These are phyloP conservation scores for Drosophila affinis DNA, from an alignment of 2,888 invertebrate genomes.

Conservation along the genomic window DNA sequence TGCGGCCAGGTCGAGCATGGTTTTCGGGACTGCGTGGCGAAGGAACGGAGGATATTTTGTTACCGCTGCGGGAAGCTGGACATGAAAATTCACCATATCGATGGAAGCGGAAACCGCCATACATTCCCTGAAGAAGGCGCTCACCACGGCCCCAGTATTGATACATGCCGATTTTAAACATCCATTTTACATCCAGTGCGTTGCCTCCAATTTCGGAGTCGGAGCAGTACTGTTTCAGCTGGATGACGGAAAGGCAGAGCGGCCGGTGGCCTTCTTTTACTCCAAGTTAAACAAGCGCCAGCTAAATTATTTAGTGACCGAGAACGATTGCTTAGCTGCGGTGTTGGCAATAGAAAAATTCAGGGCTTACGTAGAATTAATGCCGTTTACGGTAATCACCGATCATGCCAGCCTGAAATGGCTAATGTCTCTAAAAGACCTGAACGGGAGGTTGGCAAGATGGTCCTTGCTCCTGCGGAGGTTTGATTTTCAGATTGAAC, in stretches of 20 bases:
- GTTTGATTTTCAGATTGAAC: neutral
- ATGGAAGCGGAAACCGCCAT: neutral
- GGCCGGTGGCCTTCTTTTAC: slow-evolving; percentile 11
- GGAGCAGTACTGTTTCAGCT: neutral
- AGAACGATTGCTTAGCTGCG: slow-evolving; percentile 2
- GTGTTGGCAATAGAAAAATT: slow-evolving; percentile 2
- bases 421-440: neutral
- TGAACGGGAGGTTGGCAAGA: neutral
- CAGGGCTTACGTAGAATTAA: neutral
- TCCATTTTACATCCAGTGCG: too few species aligned
- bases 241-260: slow-evolving; percentile 9
- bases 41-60: neutral
- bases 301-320: slow-evolving; percentile 1
- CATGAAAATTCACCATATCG: neutral
- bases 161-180: neutral
- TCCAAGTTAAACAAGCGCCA: neutral
- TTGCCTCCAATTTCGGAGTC: neutral
- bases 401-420: slow-evolving; percentile 14
- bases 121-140: too few species aligned
- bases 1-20: too few species aligned
- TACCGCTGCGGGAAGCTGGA: neutral
- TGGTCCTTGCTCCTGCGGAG: neutral
- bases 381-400: slow-evolving; percentile 1
- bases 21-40: too few species aligned
- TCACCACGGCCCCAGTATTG: too few species aligned